phyloP scores from a whole-genome alignment of 2,113 vertebrate species.

The Xiphorhynchus elegans region DNA sequence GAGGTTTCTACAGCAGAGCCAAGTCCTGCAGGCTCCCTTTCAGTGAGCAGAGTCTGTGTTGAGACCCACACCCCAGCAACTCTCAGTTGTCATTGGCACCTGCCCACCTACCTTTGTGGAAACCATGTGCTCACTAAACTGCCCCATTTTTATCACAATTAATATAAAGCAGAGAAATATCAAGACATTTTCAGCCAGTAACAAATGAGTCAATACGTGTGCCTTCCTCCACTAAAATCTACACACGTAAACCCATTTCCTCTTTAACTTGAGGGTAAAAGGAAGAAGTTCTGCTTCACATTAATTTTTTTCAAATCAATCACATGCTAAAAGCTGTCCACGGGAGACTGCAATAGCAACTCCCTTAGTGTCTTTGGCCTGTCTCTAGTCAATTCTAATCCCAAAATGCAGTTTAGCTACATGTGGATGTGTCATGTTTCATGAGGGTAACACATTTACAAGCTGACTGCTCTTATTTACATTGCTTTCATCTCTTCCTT shows the following conservation, averaged over 20 bases:
- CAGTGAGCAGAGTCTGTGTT: rapidly evolving
- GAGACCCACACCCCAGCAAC: rapidly evolving
- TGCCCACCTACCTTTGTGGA: not conserved
- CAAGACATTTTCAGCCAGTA: not conserved
- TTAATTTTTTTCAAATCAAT: not conserved
- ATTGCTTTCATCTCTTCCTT: not conserved
- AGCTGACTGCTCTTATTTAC: not conserved
- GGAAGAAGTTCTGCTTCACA: not conserved
- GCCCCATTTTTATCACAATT: not conserved
- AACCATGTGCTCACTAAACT: not conserved
- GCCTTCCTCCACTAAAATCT: not conserved
- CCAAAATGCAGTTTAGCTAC: not conserved
- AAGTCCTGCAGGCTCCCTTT: not conserved
- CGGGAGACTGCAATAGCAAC: not conserved
- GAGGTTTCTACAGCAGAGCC: not conserved
- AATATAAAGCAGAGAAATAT: not conserved
- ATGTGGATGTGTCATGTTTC: not conserved
- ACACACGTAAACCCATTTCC: not conserved
- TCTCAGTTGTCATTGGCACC: rapidly evolving
- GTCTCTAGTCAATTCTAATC: not conserved
- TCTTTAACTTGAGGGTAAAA: not conserved
- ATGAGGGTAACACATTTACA: not conserved
- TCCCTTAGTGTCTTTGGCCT: not conserved
- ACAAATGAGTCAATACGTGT: not conserved
- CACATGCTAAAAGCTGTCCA: not conserved